A percentile compares a stretch with the other conserved stretches of the same genome.
Conservation (phyloP, 2,888 invertebrate species). For the Papilio elwesi region DNA sequence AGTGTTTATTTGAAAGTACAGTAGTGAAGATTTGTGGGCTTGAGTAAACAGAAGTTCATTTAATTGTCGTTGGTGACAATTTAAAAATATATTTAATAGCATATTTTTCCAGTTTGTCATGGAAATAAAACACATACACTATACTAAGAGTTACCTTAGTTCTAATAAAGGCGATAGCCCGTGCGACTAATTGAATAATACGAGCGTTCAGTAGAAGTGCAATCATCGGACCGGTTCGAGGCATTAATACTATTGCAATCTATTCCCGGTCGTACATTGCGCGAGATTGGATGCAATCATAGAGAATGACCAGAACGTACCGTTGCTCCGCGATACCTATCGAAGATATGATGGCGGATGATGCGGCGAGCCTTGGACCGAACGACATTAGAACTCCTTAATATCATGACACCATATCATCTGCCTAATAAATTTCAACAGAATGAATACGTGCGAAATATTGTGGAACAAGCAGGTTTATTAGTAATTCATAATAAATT, state of each 20-base stretch:
- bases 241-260: slow-evolving; percentile 74
- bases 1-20: too few species aligned
- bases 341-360: slow-evolving; percentile 58
- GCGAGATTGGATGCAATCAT: slow-evolving; percentile 68
- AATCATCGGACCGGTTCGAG: slow-evolving; percentile 70
- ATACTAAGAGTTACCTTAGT: too few species aligned
- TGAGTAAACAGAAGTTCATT: too few species aligned
- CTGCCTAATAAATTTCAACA: slow-evolving; percentile 2
- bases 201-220: slow-evolving; percentile 59
- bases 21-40: too few species aligned
- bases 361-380: slow-evolving; percentile 40
- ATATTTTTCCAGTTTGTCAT: too few species aligned
- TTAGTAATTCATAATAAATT: too few species aligned
- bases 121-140: too few species aligned
- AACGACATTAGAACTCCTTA: slow-evolving; percentile 27
- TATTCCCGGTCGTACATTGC: slow-evolving; percentile 59
- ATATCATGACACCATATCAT: slow-evolving; percentile 31
- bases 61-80: too few species aligned
- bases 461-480: neutral
- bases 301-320: slow-evolving; percentile 66
- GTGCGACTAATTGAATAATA: slow-evolving; percentile 66
- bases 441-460: slow-evolving; percentile 20
- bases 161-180: slow-evolving; percentile 9
- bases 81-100: too few species aligned
- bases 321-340: slow-evolving; percentile 69